Percentiles rank a stretch among this genome's conserved stretches.
Conservation (phyloP, 2,113 vertebrate species). For the Corythaeola cristata region DNA sequence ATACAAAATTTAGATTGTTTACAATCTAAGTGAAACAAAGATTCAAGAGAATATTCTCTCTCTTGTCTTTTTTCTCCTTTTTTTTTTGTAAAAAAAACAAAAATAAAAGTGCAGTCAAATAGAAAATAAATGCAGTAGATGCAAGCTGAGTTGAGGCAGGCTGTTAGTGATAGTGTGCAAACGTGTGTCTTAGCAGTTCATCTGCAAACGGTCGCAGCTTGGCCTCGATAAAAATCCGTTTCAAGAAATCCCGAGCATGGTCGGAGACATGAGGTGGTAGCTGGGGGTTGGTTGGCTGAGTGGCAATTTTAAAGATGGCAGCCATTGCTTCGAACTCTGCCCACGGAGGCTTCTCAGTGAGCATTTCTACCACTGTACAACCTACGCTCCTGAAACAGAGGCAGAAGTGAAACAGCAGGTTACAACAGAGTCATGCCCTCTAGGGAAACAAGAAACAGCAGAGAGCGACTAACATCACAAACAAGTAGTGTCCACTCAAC, state of each 20-base stretch:
- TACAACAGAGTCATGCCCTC: not conserved
- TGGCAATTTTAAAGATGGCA: constrained; percentile 99
- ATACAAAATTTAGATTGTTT: constrained; percentile 80
- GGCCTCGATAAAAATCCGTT: constrained; percentile 94
- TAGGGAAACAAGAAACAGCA: not conserved
- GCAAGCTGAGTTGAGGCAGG: constrained; percentile 71
- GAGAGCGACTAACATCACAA: not conserved
- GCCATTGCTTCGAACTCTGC: constrained; percentile 99
- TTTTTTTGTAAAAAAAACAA: constrained; percentile 58
- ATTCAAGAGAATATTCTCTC: constrained; percentile 81
- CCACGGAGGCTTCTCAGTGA: constrained; percentile 97
- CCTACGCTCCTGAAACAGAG: constrained; percentile 89
- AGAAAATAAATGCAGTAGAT: constrained; percentile 74
- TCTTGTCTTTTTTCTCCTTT: constrained; percentile 74
- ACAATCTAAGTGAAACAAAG: constrained; percentile 78
- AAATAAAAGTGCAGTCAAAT: constrained; percentile 83
- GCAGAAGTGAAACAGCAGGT: constrained; percentile 45
- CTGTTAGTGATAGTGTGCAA: constrained; percentile 91
- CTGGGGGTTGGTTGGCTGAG: constrained; percentile 95
- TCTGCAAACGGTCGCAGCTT: constrained; percentile 94
- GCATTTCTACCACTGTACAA: constrained; percentile 98
- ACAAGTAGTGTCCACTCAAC: not conserved
- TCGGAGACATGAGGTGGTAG: constrained; percentile 93
- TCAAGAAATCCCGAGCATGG: constrained; percentile 94
- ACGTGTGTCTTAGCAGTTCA: constrained; percentile 93